Conservation (phyloP, 2,113 vertebrate genomes). For the Brachirus orientalis region DNA sequence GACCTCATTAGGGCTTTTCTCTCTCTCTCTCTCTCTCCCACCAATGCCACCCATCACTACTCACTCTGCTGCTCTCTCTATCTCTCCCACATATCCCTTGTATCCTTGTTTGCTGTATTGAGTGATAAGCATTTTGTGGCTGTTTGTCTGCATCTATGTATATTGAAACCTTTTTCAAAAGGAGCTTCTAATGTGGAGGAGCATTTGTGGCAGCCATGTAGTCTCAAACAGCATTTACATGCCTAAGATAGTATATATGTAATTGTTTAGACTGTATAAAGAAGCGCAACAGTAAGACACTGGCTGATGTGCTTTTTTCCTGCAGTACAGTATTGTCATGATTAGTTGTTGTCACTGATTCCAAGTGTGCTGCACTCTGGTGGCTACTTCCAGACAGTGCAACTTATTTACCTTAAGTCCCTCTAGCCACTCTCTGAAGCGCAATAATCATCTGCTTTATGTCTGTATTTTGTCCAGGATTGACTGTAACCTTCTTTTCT, state of each 20-base stretch:
- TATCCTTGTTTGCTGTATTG: slow-evolving; percentile 19
- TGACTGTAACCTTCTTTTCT: background rate
- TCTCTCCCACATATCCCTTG: slow-evolving; percentile 50
- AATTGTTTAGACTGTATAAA: slow-evolving; percentile 2
- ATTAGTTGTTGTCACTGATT: slow-evolving; percentile 28
- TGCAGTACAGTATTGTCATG: slow-evolving; percentile 50
- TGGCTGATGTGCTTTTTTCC: slow-evolving; percentile 41
- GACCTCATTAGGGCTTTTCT: slow-evolving; percentile 82
- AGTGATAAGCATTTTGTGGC: slow-evolving; percentile 8
- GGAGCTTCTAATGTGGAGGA: background rate
- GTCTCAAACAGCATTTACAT: slow-evolving; percentile 11
- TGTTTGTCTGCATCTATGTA: background rate
- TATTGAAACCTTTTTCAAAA: background rate
- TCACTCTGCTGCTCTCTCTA: slow-evolving; percentile 46
- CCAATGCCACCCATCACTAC: slow-evolving; percentile 24
- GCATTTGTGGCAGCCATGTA: background rate
- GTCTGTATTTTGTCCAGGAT: background rate
- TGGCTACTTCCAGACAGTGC: slow-evolving; percentile 47
- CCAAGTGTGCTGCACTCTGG: slow-evolving; percentile 63
- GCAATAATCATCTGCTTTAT: slow-evolving; percentile 1
- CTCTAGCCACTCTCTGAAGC: slow-evolving; percentile 18
- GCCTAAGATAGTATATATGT: slow-evolving; percentile 7
- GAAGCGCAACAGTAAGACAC: slow-evolving; percentile 17
- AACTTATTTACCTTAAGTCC: slow-evolving; percentile 67
- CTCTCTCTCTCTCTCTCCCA: slow-evolving; percentile 40